Evolutionary conservation across 2,888 invertebrate genomes (phyloP).

Genomic region (Alitta virens): DNA sequence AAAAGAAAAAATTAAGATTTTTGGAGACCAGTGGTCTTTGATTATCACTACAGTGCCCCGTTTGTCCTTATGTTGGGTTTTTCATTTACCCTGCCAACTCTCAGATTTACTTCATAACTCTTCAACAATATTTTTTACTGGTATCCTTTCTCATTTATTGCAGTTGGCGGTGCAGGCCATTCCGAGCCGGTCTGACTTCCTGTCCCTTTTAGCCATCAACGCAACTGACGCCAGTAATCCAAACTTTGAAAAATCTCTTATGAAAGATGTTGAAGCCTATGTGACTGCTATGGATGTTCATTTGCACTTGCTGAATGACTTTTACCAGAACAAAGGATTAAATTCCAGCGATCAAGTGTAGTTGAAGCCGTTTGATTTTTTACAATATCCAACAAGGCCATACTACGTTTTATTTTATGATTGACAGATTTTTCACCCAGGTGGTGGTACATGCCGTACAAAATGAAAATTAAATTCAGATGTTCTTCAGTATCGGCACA

Average conservation of each 20-base stretch:
- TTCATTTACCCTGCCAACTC: too few species aligned
- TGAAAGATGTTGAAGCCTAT: slow-evolving; percentile 23
- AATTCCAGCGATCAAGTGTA: neutral
- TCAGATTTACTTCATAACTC: too few species aligned
- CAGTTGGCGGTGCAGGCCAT: slow-evolving; percentile 14
- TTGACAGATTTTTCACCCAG: too few species aligned
- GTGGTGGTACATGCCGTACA: too few species aligned
- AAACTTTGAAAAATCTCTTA: slow-evolving; percentile 14
- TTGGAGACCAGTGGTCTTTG: neutral
- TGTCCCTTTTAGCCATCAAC: slow-evolving; percentile 21
- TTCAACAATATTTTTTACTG: too few species aligned
- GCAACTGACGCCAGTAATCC: slow-evolving; percentile 9
- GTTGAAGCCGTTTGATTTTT: too few species aligned
- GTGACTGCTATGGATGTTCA: slow-evolving; percentile 10
- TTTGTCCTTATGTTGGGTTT: too few species aligned
- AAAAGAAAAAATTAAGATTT: neutral
- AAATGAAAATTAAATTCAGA: too few species aligned
- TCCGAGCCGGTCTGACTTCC: slow-evolving; percentile 2
- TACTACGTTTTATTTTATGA: too few species aligned
- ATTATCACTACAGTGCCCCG: too few species aligned
- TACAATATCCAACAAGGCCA: too few species aligned
- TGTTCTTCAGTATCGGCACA: too few species aligned
- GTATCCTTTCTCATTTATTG: neutral
- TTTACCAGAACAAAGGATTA: neutral
- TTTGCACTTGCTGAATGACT: slow-evolving; percentile 14